phyloP scores from a whole-genome alignment of 1,140 invertebrate genomes.

The Acarapis woodi region DNA sequence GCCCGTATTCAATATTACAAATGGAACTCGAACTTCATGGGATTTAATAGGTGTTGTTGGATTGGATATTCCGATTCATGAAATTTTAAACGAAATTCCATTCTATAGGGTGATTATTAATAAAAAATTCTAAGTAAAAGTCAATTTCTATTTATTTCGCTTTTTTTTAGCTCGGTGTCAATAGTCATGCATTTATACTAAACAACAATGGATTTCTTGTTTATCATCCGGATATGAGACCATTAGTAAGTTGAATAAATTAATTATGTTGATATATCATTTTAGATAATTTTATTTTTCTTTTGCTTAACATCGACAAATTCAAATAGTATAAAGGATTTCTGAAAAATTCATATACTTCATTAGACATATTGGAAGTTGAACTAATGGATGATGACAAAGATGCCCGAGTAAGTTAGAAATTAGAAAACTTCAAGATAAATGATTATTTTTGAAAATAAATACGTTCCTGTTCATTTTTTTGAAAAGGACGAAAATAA shows the following conservation, averaged over 20 bases:
- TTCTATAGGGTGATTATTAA: conserved; percentile 42
- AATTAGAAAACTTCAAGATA: no score
- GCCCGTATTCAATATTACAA: no score
- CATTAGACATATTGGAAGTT: conserved; percentile 70
- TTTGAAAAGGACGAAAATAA: no score
- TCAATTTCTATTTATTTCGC: conserved; percentile 2
- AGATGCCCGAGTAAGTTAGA: no score
- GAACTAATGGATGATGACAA: conserved; percentile 52
- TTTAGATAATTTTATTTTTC: conserved; percentile 2
- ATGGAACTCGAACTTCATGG: no score
- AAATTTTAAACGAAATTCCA: conserved; percentile 67
- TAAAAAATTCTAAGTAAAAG: not conserved
- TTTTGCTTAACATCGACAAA: conserved; percentile 20
- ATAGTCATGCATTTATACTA: conserved; percentile 82
- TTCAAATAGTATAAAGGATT: conserved; percentile 62
- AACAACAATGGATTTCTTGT: conserved; percentile 90
- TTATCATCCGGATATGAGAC: conserved; percentile 81
- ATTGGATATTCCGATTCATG: conserved; percentile 66
- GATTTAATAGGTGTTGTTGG: conserved; percentile 74
- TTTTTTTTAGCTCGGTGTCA: conserved; percentile 52
- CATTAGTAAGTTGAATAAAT: conserved; percentile 31
- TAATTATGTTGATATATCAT: not conserved
- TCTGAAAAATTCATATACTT: conserved; percentile 64
- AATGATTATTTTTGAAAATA: no score
- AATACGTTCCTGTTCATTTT: no score